Conservation (phyloP, 2,113 vertebrate genomes). For the Cygnus atratus region DNA sequence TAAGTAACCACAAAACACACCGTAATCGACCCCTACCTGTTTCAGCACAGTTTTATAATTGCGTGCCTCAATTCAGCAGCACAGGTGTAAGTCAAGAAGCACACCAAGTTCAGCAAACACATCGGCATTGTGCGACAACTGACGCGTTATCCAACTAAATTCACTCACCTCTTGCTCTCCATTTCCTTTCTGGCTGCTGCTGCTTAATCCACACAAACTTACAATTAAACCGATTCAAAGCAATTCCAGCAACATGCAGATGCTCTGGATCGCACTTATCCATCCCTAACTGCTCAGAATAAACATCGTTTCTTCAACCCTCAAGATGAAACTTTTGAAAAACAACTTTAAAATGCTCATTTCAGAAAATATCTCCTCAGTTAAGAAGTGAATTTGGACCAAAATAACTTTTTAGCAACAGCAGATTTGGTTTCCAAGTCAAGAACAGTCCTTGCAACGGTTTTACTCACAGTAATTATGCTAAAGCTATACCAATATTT, state of each 20-base stretch:
- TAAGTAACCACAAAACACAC: background rate
- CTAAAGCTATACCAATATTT: background rate
- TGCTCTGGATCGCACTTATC: background rate
- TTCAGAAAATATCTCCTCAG: background rate
- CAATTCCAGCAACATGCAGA: background rate
- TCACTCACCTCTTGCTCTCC: background rate
- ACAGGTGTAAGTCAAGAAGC: background rate
- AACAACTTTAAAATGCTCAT: background rate
- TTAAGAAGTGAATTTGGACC: background rate
- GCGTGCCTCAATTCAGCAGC: background rate
- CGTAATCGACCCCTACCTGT: background rate
- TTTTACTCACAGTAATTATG: background rate
- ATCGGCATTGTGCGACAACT: background rate
- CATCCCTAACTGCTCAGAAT: background rate
- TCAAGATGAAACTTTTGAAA: background rate
- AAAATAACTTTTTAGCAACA: background rate
- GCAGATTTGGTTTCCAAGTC: background rate
- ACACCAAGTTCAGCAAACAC: constrained; percentile 2
- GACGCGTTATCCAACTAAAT: background rate
- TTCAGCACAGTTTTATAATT: background rate
- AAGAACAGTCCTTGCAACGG: background rate
- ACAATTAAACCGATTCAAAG: background rate
- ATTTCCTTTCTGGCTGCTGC: background rate
- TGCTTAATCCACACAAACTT: background rate
- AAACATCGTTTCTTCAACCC: background rate